Conservation (phyloP, 2,888 invertebrate genomes). For the Drosophila nigricruria region DNA sequence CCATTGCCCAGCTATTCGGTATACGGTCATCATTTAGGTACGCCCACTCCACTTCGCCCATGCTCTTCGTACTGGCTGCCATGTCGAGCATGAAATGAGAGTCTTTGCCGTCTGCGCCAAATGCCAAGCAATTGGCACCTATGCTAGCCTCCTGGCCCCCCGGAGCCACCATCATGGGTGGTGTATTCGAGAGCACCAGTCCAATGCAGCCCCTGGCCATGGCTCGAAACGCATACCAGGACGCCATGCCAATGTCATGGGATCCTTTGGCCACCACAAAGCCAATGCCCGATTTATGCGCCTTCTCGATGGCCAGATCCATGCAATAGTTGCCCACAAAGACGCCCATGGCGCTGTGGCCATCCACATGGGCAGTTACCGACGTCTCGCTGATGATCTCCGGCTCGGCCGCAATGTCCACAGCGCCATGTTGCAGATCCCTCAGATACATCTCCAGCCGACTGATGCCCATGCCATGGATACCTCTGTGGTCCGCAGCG, state of each 20-base stretch:
- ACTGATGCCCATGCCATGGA: constrained; percentile 52
- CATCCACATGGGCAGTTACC: constrained; percentile 55
- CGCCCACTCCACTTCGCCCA: constrained; percentile 57
- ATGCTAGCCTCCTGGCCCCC: constrained; percentile 29
- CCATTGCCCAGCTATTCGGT: constrained; percentile 52
- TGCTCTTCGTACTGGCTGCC: constrained; percentile 41
- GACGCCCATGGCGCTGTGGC: constrained; percentile 55
- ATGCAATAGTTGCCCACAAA: constrained; percentile 65
- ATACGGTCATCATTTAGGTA: constrained; percentile 35
- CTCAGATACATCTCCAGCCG: constrained; percentile 50
- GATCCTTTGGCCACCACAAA: constrained; percentile 63
- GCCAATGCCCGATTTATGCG: constrained; percentile 48
- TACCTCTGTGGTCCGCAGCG: constrained; percentile 60
- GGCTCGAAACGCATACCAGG: constrained; percentile 61
- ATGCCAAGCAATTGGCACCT: constrained; percentile 57
- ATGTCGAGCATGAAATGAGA: constrained; percentile 61
- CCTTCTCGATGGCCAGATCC: constrained; percentile 63
- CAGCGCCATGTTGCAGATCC: constrained; percentile 44
- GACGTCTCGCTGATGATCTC: constrained; percentile 42
- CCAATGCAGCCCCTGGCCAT: constrained; percentile 50
- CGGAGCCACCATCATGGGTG: constrained; percentile 51
- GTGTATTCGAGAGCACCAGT: constrained; percentile 48
- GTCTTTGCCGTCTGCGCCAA: constrained; percentile 44
- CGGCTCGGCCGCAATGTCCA: constrained; percentile 48
- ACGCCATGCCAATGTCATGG: constrained; percentile 62